phyloP scores from a whole-genome alignment of 2,888 invertebrate genomes.

The Trichogramma evanescens region DNA sequence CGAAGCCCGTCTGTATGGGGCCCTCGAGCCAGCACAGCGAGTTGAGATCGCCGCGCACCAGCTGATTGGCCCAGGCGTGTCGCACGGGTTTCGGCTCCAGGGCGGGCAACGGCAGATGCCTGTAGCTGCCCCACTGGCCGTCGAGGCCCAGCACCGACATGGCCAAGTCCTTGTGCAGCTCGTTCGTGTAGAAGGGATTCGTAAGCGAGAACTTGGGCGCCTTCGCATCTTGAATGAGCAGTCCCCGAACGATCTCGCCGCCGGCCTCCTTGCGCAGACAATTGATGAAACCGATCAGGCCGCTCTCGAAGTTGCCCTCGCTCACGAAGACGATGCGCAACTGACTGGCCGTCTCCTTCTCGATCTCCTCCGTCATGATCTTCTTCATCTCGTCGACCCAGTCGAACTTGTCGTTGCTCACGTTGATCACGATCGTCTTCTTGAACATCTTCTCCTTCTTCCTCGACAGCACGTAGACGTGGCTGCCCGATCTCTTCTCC shows the following conservation, averaged over 20 bases:
- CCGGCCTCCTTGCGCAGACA: conserved; percentile 77
- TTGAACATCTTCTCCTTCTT: conserved; percentile 30
- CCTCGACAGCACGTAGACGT: conserved; percentile 25
- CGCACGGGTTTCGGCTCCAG: conserved; percentile 48
- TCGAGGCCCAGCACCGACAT: conserved; percentile 59
- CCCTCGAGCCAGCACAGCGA: conserved; percentile 81
- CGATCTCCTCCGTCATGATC: conserved; percentile 33
- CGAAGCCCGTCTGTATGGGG: conserved; percentile 37
- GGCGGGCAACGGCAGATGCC: conserved; percentile 66
- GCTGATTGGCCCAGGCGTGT: conserved; percentile 72
- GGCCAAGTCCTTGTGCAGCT: conserved; percentile 66
- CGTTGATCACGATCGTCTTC: conserved; percentile 29
- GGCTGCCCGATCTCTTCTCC: conserved; percentile 7
- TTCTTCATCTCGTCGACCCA: conserved; percentile 44
- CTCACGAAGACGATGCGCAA: conserved; percentile 60
- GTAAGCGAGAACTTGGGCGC: conserved; percentile 62
- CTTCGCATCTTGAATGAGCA: conserved; percentile 55
- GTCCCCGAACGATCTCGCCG: conserved; percentile 52
- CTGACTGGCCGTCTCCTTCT: conserved; percentile 48
- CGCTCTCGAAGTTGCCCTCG: conserved; percentile 59
- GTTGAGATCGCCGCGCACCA: conserved; percentile 77
- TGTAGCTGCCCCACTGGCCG: conserved; percentile 71
- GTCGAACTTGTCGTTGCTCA: conserved; percentile 37
- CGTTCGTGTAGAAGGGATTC: conserved; percentile 59
- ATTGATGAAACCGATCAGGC: conserved; percentile 82